Conservation (phyloP, 2,888 invertebrate genomes). For the Formica aserva region DNA sequence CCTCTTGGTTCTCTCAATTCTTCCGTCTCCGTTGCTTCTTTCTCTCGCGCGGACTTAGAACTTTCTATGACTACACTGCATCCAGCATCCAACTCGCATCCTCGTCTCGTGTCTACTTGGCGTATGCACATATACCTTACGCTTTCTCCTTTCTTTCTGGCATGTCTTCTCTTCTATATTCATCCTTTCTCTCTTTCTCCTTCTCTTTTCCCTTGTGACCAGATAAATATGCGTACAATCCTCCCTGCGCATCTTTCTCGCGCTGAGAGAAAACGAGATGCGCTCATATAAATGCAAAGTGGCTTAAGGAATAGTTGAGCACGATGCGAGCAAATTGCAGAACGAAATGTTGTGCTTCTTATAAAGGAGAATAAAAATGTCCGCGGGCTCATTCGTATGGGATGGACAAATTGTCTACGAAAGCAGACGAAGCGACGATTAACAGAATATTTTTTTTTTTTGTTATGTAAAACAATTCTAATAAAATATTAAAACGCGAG, state of each 20-base stretch:
- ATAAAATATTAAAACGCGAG: neutral
- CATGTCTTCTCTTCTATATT: conserved; percentile 22
- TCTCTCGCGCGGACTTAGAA: neutral
- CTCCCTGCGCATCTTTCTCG: conserved; percentile 35
- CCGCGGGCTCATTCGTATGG: neutral
- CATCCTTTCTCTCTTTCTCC: conserved; percentile 30
- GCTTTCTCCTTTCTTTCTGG: conserved; percentile 5
- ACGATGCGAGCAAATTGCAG: conserved; percentile 62
- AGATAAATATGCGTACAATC: conserved; percentile 53
- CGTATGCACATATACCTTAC: neutral
- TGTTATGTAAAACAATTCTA: neutral
- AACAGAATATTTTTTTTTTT: neutral
- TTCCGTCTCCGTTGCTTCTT: conserved; percentile 3
- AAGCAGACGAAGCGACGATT: neutral
- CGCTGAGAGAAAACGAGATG: conserved; percentile 49
- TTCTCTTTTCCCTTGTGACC: neutral
- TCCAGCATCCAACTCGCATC: neutral
- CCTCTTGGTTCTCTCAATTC: conserved; percentile 44
- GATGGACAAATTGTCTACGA: conserved; percentile 16
- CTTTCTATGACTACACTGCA: conserved; percentile 28
- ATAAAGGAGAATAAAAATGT: conserved; percentile 31
- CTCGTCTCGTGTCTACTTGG: conserved; percentile 5
- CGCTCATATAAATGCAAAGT: conserved; percentile 79
- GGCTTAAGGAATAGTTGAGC: conserved; percentile 61
- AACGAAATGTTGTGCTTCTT: conserved; percentile 54